These are phyloP conservation scores for Mamestra brassicae DNA, from an alignment of 2,888 invertebrate species.

Conservation along the genomic window DNA sequence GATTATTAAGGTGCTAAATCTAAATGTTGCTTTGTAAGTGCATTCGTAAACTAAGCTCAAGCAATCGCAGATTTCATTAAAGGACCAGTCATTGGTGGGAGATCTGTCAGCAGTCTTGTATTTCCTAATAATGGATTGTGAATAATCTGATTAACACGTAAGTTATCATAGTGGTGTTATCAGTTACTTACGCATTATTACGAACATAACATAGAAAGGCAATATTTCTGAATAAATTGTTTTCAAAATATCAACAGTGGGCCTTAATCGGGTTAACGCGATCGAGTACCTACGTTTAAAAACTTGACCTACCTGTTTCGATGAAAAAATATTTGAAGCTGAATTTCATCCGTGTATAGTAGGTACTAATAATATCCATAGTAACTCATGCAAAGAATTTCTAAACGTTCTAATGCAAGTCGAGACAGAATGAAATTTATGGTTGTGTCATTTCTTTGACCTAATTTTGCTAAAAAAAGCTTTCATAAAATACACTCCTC, in stretches of 20 bases:
- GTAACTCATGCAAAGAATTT: not conserved
- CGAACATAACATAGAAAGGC: not conserved
- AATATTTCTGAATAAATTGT: not conserved
- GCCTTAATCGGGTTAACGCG: too few species aligned
- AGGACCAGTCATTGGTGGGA: slow-evolving; percentile 71
- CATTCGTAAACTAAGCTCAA: slow-evolving; percentile 66
- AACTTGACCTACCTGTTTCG: not conserved
- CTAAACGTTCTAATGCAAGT: not conserved
- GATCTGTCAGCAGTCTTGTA: slow-evolving; percentile 72
- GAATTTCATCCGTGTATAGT: not conserved
- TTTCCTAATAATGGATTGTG: slow-evolving; percentile 68
- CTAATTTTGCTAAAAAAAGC: too few species aligned
- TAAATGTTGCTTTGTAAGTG: slow-evolving; percentile 8
- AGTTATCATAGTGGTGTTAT: not conserved
- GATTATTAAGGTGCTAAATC: slow-evolving; percentile 48
- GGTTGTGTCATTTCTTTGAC: too few species aligned
- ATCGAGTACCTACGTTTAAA: not conserved
- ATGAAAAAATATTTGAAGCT: not conserved
- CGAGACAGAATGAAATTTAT: too few species aligned
- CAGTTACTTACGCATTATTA: not conserved
- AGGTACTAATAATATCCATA: too few species aligned
- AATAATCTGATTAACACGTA: slow-evolving; percentile 50
- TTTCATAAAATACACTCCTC: too few species aligned
- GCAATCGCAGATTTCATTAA: slow-evolving; percentile 76
- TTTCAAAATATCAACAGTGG: not conserved